A percentile compares a stretch with the other conserved stretches of the same genome.
phyloP scores from a whole-genome alignment of 2,888 invertebrate species.

The Hipparchia semele region DNA sequence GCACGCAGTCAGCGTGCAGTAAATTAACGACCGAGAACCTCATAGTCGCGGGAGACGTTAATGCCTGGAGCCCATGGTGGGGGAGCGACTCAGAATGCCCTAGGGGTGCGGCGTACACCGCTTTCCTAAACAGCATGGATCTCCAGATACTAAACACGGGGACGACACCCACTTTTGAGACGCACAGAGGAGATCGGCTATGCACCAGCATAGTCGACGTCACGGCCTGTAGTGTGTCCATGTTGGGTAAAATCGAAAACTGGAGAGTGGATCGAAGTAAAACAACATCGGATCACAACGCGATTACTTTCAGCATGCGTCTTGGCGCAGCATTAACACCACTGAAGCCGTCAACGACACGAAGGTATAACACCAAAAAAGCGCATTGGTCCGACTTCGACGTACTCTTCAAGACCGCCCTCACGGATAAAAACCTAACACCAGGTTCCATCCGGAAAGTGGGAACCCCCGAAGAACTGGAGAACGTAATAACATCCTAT shows the following conservation, averaged over 20 bases:
- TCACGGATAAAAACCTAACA: conserved; percentile 20
- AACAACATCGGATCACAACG: conserved; percentile 44
- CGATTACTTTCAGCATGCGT: conserved; percentile 37
- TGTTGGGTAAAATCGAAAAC: no score
- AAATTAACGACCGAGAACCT: neutral
- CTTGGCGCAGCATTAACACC: conserved; percentile 12
- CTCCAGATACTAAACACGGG: conserved; percentile 44
- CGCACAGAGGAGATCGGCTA: conserved; percentile 31
- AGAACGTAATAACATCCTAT: no score
- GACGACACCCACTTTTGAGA: conserved; percentile 43
- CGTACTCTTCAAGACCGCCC: no score
- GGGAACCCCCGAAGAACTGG: no score
- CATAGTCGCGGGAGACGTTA: conserved; percentile 30
- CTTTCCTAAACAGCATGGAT: conserved; percentile 30
- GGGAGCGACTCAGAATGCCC: conserved; percentile 11
- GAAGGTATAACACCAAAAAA: conserved; percentile 32
- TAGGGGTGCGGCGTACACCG: conserved; percentile 30
- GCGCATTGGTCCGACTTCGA: conserved; percentile 28
- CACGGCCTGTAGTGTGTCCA: neutral
- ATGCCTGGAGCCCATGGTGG: conserved; percentile 32
- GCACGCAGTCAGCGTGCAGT: neutral
- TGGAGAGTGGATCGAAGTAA: no score
- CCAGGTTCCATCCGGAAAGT: no score
- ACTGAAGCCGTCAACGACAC: conserved; percentile 24
- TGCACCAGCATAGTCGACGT: conserved; percentile 34